Evolutionary conservation across 1,140 invertebrate genomes (phyloP).

Genomic region (Macrobrachium rosenbergii): DNA sequence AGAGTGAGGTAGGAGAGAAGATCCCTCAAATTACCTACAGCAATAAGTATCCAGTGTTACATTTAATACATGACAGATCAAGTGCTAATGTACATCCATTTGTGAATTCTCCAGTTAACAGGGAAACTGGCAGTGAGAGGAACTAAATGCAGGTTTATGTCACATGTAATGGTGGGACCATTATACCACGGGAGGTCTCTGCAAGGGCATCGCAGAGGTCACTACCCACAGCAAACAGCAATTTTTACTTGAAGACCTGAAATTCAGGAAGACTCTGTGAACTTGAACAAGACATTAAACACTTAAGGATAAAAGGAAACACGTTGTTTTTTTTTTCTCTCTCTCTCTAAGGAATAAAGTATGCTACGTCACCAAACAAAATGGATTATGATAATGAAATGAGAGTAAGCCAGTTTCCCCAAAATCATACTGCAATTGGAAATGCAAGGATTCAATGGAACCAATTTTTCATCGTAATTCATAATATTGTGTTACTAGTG

Average conservation of each 20-base stretch:
- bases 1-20: slow-evolving; percentile 25
- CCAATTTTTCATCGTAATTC: background rate
- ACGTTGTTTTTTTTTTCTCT: too few species aligned
- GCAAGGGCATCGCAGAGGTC: background rate
- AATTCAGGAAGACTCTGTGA: slow-evolving; percentile 37
- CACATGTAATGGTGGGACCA: background rate
- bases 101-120: slow-evolving; percentile 51
- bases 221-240: background rate
- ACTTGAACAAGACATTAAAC: background rate
- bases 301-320: background rate
- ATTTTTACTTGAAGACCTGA: background rate
- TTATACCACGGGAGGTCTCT: background rate
- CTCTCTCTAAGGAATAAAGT: background rate
- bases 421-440: slow-evolving; percentile 14
- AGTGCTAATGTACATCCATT: slow-evolving; percentile 53
- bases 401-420: slow-evolving; percentile 39
- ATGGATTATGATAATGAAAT: slow-evolving; percentile 7
- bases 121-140: slow-evolving; percentile 44
- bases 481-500: background rate
- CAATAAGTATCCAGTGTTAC: slow-evolving; percentile 43
- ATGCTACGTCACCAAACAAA: background rate
- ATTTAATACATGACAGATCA: slow-evolving; percentile 33
- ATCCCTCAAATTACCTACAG: slow-evolving; percentile 8
- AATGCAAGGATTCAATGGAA: slow-evolving; percentile 33
- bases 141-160: background rate